A percentile compares a stretch with the other conserved stretches of the same genome.
These are phyloP conservation scores for Danio aesculapii DNA, from an alignment of 2,797 vertebrate genomes.

Conservation along the genomic window DNA sequence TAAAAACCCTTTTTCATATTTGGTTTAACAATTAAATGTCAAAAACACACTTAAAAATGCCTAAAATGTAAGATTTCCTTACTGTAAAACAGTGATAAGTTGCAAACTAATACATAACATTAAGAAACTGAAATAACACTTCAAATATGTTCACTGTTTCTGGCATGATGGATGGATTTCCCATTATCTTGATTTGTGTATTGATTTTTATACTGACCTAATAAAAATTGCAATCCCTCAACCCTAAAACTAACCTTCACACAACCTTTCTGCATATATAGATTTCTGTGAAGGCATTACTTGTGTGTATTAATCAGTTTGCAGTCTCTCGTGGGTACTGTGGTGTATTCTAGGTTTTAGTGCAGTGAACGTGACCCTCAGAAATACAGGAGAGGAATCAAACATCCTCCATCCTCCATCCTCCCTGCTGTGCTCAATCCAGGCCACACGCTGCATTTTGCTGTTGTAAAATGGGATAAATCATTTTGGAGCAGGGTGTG, in stretches of 20 bases:
- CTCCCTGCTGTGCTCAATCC: conserved; percentile 23
- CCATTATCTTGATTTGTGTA: not conserved
- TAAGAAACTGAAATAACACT: no score
- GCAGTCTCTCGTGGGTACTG: not conserved
- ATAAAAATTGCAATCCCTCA: not conserved
- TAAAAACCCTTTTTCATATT: no score
- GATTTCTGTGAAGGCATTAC: not conserved
- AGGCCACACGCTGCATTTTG: conserved; percentile 25
- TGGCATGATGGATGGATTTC: not conserved
- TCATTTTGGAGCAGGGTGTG: conserved; percentile 26
- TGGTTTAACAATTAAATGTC: no score
- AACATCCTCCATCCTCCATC: conserved; percentile 9
- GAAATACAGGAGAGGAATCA: conserved; percentile 21
- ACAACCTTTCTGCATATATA: conserved; percentile 15
- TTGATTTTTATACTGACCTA: not conserved
- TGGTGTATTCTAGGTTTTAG: not conserved
- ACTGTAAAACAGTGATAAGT: no score
- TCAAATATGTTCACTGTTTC: not conserved
- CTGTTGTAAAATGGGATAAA: conserved; percentile 47
- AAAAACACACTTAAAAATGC: no score
- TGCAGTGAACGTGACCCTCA: not conserved
- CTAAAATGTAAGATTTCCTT: no score
- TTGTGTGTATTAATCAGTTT: conserved; percentile 4
- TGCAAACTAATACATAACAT: no score
- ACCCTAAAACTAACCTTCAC: conserved; percentile 8